Percentiles rank a stretch among this genome's conserved stretches.
Conservation (phyloP, 2,888 invertebrate species). For the Drosophila monieri region DNA sequence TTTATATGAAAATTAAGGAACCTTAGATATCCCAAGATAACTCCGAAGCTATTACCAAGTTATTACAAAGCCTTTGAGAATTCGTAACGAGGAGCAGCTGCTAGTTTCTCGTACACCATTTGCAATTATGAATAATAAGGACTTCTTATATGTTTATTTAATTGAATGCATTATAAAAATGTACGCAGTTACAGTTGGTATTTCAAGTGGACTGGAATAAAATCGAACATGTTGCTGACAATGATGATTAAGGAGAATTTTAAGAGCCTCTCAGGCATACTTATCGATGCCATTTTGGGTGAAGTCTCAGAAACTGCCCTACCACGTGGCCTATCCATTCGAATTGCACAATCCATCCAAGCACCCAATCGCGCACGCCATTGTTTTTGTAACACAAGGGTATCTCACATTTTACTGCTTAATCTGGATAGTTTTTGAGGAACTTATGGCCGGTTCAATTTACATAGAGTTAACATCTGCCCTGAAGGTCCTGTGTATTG, state of each 20-base stretch:
- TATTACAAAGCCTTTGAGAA: neutral
- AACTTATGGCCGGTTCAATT: conserved; percentile 10
- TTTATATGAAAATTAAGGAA: too few relatives aligned
- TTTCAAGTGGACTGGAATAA: neutral
- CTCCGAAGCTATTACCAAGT: neutral
- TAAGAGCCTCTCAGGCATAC: neutral
- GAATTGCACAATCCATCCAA: conserved; percentile 33
- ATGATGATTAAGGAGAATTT: neutral
- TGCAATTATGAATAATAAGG: neutral
- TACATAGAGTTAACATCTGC: conserved; percentile 41
- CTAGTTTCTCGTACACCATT: neutral
- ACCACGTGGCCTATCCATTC: conserved; percentile 46
- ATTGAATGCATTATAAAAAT: neutral
- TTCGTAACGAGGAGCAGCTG: neutral
- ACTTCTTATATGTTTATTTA: too few relatives aligned
- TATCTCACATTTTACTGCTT: conserved; percentile 12
- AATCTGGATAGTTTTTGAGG: conserved; percentile 11
- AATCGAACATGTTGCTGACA: neutral
- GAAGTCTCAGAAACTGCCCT: conserved; percentile 42
- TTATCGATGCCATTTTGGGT: conserved; percentile 5
- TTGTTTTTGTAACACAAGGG: conserved; percentile 32
- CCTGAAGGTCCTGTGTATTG: conserved; percentile 43
- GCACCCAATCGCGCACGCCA: conserved; percentile 19
- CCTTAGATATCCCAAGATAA: too few relatives aligned
- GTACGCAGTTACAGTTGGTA: neutral